Percentiles rank a stretch among this genome's conserved stretches.
phyloP scores from a whole-genome alignment of 2,113 vertebrate species.

The Sinocyclocheilus grahami region DNA sequence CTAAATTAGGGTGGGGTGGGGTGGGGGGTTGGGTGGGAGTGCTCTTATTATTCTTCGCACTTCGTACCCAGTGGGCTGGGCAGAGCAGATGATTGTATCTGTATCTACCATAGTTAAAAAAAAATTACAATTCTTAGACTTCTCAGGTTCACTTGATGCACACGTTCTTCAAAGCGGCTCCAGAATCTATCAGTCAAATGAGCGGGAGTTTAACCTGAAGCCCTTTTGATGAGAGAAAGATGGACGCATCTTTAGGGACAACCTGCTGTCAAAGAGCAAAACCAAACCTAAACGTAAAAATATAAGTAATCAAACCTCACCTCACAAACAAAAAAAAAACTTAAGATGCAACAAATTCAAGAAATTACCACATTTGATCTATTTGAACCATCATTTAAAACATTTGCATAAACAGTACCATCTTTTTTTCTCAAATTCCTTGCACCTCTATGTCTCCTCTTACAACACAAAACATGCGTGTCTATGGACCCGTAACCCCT shows the following conservation, averaged over 20 bases:
- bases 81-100: conserved; percentile 79
- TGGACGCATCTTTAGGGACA: background rate
- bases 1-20: conserved; percentile 50
- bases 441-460: conserved; percentile 48
- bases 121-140: conserved; percentile 69
- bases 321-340: background rate
- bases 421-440: conserved; percentile 9
- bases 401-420: background rate
- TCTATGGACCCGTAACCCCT: conserved; percentile 40
- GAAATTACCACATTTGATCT: background rate
- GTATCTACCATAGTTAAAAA: conserved; percentile 81
- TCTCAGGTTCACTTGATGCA: conserved; percentile 65
- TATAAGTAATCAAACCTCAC: background rate
- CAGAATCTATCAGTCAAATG: conserved; percentile 66
- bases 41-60: conserved; percentile 59
- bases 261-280: background rate
- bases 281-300: background rate
- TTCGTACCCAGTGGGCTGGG: conserved; percentile 76
- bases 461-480: conserved; percentile 48
- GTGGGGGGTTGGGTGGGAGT: background rate
- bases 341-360: background rate
- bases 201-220: conserved; percentile 47
- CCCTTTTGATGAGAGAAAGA: conserved; percentile 21
- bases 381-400: background rate
- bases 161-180: conserved; percentile 67